phyloP scores from a whole-genome alignment of 2,113 vertebrate species.

The Furnarius figulus region DNA sequence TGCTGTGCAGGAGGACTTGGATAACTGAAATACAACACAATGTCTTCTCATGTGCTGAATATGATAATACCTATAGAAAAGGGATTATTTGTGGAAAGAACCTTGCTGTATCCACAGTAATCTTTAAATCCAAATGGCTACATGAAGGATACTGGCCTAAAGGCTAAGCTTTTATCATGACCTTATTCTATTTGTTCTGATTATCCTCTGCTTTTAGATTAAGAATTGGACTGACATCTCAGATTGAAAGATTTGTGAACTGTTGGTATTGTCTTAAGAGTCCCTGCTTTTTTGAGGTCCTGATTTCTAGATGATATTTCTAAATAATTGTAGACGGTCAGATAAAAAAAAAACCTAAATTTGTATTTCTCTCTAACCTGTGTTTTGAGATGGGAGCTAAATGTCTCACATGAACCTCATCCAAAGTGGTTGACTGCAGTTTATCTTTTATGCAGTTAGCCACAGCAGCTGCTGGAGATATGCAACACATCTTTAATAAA shows the following conservation, averaged over 20 bases:
- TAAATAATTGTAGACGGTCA: background rate
- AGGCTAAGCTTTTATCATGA: background rate
- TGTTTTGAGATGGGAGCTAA: background rate
- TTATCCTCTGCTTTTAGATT: background rate
- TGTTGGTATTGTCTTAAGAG: background rate
- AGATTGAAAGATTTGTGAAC: background rate
- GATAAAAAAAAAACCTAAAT: background rate
- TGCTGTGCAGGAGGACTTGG: background rate
- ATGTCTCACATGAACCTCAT: background rate
- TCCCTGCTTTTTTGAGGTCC: background rate
- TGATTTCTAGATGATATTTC: background rate
- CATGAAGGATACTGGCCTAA: background rate
- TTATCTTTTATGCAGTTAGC: background rate
- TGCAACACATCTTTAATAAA: slow-evolving; percentile 40
- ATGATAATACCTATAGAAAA: accelerated
- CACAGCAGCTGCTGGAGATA: background rate
- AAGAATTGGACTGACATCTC: background rate
- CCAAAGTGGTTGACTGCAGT: background rate
- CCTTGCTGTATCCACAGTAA: background rate
- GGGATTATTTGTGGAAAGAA: background rate
- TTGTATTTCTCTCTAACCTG: background rate
- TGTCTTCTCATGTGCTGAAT: background rate
- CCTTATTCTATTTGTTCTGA: background rate
- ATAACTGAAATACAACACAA: background rate
- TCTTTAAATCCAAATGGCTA: background rate